These are phyloP conservation scores for Tachina grossa DNA, from an alignment of 2,888 invertebrate genomes.

Conservation along the genomic window DNA sequence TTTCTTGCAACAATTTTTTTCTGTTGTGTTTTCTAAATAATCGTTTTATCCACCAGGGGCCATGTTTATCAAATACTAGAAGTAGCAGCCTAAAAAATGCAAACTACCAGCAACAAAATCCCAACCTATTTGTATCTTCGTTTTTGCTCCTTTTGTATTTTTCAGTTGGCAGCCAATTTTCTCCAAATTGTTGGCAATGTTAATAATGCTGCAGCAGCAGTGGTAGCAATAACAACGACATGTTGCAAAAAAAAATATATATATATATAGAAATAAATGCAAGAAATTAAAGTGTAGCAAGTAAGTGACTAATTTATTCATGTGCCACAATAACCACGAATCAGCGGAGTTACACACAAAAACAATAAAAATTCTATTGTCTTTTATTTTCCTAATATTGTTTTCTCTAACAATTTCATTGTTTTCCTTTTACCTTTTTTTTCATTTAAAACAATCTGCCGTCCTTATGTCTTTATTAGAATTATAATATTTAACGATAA, in stretches of 20 bases:
- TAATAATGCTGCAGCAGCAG: slow-evolving; percentile 54
- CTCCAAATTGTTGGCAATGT: slow-evolving; percentile 62
- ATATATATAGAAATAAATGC: background rate
- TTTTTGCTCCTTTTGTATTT: slow-evolving; percentile 19
- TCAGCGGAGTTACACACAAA: slow-evolving; percentile 15
- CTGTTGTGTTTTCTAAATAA: slow-evolving; percentile 54
- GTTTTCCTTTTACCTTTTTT: slow-evolving; percentile 41
- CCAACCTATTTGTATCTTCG: background rate
- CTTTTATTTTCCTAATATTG: background rate
- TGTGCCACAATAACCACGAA: slow-evolving; percentile 62
- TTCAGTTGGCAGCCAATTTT: slow-evolving; percentile 64
- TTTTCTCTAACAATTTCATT: slow-evolving; percentile 32
- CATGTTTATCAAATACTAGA: slow-evolving; percentile 55
- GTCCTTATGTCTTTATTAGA: slow-evolving; percentile 30
- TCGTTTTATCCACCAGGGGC: slow-evolving; percentile 62
- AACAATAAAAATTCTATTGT: slow-evolving; percentile 60
- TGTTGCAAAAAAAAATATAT: background rate
- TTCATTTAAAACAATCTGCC: slow-evolving; percentile 5
- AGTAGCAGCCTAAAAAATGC: slow-evolving; percentile 4
- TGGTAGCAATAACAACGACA: slow-evolving; percentile 25
- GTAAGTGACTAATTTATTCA: slow-evolving; percentile 68
- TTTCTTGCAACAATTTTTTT: slow-evolving; percentile 10
- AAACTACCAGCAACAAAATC: slow-evolving; percentile 32
- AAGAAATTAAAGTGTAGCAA: slow-evolving; percentile 63
- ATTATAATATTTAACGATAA: slow-evolving; percentile 42